Conservation (phyloP, 53 echinoderm and acorn worm genomes). For the Pentamera pediparva region DNA sequence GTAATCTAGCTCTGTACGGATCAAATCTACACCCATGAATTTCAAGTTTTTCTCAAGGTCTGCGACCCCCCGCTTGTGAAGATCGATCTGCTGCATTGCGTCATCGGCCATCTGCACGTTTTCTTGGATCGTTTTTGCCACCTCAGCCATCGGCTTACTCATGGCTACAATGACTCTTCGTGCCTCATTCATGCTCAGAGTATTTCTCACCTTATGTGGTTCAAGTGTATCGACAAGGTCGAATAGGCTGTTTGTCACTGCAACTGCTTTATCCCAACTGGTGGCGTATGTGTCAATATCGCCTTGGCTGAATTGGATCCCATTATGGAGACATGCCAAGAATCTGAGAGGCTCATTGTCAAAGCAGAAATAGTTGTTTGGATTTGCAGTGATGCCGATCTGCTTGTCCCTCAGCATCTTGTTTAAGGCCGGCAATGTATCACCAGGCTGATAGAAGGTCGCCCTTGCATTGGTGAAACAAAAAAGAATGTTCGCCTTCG, state of each 20-base stretch:
- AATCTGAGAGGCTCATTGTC: too few species aligned
- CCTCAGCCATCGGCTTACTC: conserved; percentile 20
- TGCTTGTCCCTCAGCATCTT: not conserved
- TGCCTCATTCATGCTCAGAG: conserved; percentile 22
- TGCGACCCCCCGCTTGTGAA: not conserved
- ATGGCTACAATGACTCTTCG: conserved; percentile 30
- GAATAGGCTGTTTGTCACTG: conserved; percentile 1
- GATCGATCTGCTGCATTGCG: not conserved
- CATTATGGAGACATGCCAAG: conserved; percentile 25
- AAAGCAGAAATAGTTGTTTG: not conserved
- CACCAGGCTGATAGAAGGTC: too few species aligned
- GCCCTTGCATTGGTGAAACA: too few species aligned
- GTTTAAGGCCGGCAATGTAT: too few species aligned
- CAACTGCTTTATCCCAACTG: too few species aligned
- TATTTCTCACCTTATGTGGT: conserved; percentile 19
- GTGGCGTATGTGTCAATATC: too few species aligned
- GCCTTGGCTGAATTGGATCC: conserved; percentile 11
- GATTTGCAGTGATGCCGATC: not conserved
- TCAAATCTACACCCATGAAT: not conserved
- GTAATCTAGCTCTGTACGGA: too few species aligned
- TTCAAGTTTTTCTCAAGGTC: not conserved
- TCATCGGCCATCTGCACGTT: not conserved
- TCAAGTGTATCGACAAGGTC: not conserved
- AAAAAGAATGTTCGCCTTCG: too few species aligned
- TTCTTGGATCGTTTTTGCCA: too few species aligned